Percentiles rank a stretch among this genome's conserved stretches.
Evolutionary conservation across 2,797 vertebrate species (phyloP).

Genomic region (Luscinia megarhynchos): DNA sequence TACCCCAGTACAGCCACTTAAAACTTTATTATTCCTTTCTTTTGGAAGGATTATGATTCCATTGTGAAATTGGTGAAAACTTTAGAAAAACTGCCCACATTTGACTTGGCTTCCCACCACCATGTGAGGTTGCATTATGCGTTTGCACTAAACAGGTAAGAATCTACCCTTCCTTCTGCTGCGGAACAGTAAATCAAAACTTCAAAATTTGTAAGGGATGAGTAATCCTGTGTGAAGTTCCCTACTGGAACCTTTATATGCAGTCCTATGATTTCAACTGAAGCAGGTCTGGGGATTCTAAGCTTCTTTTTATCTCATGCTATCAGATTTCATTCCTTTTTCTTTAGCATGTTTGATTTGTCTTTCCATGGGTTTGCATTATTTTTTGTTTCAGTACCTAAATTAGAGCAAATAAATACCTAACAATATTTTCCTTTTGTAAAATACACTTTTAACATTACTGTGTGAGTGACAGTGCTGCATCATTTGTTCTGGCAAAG

Average conservation of each 20-base stretch:
- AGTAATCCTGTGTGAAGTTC: background rate
- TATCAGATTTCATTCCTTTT: background rate
- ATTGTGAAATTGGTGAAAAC: slow-evolving; percentile 96
- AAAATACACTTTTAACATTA: background rate
- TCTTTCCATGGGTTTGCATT: background rate
- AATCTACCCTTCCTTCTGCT: background rate
- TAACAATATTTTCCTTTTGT: background rate
- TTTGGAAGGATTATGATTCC: slow-evolving; percentile 93
- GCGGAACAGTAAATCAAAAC: background rate
- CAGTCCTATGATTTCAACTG: background rate
- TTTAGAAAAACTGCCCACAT: slow-evolving; percentile 95
- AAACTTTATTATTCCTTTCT: slow-evolving; percentile 27
- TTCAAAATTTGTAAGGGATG: background rate
- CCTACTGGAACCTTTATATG: background rate
- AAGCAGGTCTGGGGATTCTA: background rate
- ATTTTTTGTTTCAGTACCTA: background rate
- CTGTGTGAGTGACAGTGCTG: background rate
- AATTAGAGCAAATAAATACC: background rate
- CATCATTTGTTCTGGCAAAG: background rate
- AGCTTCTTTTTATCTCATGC: background rate
- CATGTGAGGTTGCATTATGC: slow-evolving; percentile 98
- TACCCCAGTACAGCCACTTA: slow-evolving; percentile 2
- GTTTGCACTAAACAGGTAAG: slow-evolving; percentile 96
- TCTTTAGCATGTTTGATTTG: background rate
- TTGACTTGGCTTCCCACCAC: slow-evolving; percentile 91